A percentile compares a stretch with the other conserved stretches of the same genome.
These are phyloP conservation scores for Lagenorhynchus albirostris DNA, from an alignment of 2,113 vertebrate species.

Conservation along the genomic window DNA sequence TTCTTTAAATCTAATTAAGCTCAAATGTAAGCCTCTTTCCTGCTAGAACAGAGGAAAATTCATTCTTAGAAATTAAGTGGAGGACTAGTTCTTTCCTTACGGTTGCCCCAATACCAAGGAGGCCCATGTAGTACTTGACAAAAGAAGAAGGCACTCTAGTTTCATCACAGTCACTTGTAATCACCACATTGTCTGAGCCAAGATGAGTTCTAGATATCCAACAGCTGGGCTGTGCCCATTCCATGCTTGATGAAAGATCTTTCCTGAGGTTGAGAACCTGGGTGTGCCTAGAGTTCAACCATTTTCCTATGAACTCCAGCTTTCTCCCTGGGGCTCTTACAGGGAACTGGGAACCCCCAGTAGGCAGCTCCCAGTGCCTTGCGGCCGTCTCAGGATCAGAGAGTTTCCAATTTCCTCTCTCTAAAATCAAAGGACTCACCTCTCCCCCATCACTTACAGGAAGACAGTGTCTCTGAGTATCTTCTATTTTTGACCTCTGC, in stretches of 20 bases:
- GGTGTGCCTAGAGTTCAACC: background rate
- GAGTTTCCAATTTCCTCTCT: background rate
- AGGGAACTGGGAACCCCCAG: background rate
- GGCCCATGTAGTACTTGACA: background rate
- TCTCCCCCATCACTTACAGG: background rate
- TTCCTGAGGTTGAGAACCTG: background rate
- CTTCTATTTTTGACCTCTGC: background rate
- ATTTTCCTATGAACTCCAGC: background rate
- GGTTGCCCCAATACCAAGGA: background rate
- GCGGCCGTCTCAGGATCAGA: background rate
- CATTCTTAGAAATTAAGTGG: background rate
- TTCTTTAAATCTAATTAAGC: conserved; percentile 20
- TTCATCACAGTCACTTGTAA: background rate
- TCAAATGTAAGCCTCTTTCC: background rate
- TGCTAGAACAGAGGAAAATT: background rate
- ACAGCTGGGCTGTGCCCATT: background rate
- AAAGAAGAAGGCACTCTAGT: background rate
- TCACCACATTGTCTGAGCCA: background rate
- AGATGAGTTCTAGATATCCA: background rate
- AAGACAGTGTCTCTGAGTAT: background rate
- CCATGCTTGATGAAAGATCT: background rate
- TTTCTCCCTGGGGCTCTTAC: background rate
- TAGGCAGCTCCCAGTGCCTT: background rate
- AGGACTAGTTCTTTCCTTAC: background rate
- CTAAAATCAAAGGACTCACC: background rate